Evolutionary conservation across 2,797 vertebrate genomes (phyloP).

Genomic region (Iguana delicatissima): DNA sequence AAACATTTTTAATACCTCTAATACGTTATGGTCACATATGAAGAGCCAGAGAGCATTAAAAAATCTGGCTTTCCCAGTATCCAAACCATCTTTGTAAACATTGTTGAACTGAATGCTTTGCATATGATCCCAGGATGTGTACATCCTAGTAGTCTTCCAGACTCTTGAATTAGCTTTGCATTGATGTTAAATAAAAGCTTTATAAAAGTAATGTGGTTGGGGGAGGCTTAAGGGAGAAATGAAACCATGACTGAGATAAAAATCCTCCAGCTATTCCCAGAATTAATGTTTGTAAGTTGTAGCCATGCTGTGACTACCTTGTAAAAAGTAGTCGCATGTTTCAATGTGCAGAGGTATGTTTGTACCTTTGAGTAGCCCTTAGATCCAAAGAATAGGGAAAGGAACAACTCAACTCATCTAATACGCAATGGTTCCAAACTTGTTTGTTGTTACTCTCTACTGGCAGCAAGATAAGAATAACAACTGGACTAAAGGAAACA

Average conservation of each 20-base stretch:
- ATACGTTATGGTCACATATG: no score
- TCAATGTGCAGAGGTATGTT: no score
- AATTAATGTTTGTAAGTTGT: neutral
- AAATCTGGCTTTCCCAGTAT: neutral
- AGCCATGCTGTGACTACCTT: no score
- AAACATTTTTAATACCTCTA: neutral
- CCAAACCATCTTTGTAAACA: neutral
- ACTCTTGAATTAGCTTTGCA: no score
- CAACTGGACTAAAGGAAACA: neutral
- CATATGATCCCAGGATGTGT: no score
- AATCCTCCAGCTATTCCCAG: neutral
- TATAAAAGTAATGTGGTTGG: neutral
- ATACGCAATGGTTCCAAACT: neutral
- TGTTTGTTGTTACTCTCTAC: neutral
- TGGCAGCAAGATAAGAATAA: neutral
- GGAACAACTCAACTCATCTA: neutral
- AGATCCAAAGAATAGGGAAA: constrained; percentile 25
- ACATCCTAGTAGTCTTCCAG: no score
- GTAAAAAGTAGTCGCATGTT: neutral
- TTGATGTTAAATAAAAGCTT: neutral
- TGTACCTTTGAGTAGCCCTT: neutral
- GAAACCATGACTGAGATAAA: neutral
- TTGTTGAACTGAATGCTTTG: neutral
- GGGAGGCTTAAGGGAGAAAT: neutral
- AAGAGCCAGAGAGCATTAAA: neutral